Percentiles rank a stretch among this genome's conserved stretches.
phyloP scores from a whole-genome alignment of 2,888 invertebrate species.

The Junonia oenone region DNA sequence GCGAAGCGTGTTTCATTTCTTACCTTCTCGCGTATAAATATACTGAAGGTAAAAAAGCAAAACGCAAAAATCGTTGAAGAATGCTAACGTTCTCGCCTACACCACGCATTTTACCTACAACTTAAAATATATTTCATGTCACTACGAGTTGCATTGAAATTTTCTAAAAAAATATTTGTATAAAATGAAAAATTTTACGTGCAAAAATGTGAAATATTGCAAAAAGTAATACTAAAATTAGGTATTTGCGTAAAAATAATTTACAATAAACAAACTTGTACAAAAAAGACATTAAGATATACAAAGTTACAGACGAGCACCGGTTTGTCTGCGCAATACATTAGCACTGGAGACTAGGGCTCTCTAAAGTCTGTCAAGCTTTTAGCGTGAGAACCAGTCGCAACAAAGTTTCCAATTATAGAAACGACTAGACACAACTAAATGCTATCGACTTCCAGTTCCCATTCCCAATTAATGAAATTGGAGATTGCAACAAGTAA shows the following conservation, averaged over 20 bases:
- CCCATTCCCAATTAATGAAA: background rate
- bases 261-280: no score
- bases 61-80: constrained; percentile 52
- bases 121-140: background rate
- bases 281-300: no score
- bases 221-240: no score
- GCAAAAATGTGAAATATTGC: no score
- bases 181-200: background rate
- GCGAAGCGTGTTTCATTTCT: constrained; percentile 63
- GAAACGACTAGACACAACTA: constrained; percentile 27
- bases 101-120: constrained; percentile 1
- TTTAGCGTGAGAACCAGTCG: constrained; percentile 44
- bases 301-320: background rate
- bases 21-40: constrained; percentile 49
- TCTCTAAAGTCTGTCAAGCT: constrained; percentile 17
- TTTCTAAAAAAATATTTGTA: no score
- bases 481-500: background rate
- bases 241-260: no score
- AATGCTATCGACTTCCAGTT: constrained; percentile 4
- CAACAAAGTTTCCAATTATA: constrained; percentile 36
- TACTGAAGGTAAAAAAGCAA: constrained; percentile 55
- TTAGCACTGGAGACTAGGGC: constrained; percentile 11
- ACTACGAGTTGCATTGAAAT: background rate
- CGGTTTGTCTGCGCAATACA: constrained; percentile 9
- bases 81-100: constrained; percentile 36